Evolutionary conservation across 1,140 invertebrate species (phyloP), one percentile per base, ranked within the genome.

Genomic region (Tribolium castaneum): DNA sequence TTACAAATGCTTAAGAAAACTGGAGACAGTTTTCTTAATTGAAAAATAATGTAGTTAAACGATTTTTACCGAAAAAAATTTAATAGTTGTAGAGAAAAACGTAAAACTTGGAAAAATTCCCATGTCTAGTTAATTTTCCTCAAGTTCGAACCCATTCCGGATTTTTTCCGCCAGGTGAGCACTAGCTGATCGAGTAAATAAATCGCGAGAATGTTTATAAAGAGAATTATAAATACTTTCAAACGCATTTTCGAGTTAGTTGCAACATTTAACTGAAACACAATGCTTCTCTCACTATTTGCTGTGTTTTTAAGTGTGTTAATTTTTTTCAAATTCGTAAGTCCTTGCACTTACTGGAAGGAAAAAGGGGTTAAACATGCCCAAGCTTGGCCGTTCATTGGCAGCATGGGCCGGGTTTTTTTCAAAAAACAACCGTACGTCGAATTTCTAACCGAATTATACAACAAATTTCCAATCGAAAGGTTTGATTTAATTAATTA

Each of bases 321-420:
- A 19, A 59, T 59, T 25, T 59, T 22, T 14, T 66, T 35, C 59
- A 35, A 66, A 14, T n/a, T 66, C 4, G 3, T 34, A 2, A 78
- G 72, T 62, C 70, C 76, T 30, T 70, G 34, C 25, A 74, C 22
- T 9, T 74, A 77, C 52, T 80, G 78, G 78, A 74, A 78, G 71
- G 70, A 70, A 12, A 66, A 16, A 19, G 75, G 71, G 7, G 70
- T 78, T 1, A 54, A 51, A 1, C 78, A 80, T 22, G 25, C 12
- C 4, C 59, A 2, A 39, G 54, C 78, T 22, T 77, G 75, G 75
- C 34, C 77, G 25, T 9, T 80, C 1, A 22, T 80, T 13, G 78
- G 78, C 13, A 76, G 76, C 59, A 34, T 62, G 14, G 73, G 75
- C 30, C 34, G 70, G n/a, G 59, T 39, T 0, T 7, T 80, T 51